Conservation (phyloP, 1,140 invertebrate species). For the Triops longicaudatus region DNA sequence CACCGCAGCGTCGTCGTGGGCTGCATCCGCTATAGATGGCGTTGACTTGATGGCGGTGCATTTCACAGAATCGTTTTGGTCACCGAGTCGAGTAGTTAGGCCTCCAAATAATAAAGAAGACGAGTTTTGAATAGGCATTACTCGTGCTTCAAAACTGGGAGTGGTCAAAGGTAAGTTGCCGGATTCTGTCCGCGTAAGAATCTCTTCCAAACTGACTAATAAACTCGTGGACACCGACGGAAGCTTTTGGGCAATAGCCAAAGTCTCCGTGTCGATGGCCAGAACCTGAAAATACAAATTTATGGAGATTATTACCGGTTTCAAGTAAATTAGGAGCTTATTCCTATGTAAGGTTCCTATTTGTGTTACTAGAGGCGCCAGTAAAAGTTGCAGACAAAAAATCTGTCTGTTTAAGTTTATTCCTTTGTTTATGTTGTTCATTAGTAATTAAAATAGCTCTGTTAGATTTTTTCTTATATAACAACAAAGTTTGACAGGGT, state of each 20-base stretch:
- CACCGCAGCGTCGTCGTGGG: not conserved
- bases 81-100: not conserved
- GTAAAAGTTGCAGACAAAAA: no score
- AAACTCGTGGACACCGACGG: not conserved
- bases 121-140: not conserved
- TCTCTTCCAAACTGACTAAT: not conserved
- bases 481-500: no score
- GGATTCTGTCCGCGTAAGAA: not conserved
- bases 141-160: not conserved
- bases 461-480: no score
- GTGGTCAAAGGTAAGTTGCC: not conserved
- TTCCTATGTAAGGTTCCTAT: no score
- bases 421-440: no score
- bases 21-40: not conserved
- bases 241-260: not conserved
- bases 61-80: not conserved
- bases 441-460: no score
- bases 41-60: not conserved
- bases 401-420: no score
- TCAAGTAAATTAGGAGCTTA: no score
- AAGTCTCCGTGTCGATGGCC: not conserved
- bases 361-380: no score
- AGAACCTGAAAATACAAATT: not conserved
- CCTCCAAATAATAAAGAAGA: not conserved
- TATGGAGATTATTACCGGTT: no score